phyloP scores from a whole-genome alignment of 2,797 vertebrate species.

The Spea hammondii region DNA sequence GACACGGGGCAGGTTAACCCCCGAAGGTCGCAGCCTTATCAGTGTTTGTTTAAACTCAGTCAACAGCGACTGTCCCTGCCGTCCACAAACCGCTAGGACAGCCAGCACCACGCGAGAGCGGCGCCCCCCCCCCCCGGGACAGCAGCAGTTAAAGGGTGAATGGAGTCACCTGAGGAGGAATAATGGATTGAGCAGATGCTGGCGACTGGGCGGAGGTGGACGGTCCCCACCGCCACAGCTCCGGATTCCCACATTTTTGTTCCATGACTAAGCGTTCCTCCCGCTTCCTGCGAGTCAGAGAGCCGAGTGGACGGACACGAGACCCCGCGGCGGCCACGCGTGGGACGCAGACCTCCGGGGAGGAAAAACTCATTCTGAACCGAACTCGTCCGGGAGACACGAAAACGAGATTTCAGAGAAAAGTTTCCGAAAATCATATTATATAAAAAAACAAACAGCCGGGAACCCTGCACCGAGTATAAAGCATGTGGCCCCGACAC shows the following conservation, averaged over 20 bases:
- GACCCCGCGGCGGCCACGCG: too few species aligned
- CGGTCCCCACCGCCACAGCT: not conserved
- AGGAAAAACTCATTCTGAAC: not conserved
- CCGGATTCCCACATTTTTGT: slow-evolving; percentile 23
- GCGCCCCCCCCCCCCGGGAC: not conserved
- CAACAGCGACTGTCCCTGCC: not conserved
- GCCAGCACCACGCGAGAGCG: too few species aligned
- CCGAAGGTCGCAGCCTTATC: not conserved
- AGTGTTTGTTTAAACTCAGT: not conserved
- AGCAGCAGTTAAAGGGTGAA: slow-evolving; percentile 2
- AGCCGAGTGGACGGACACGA: not conserved
- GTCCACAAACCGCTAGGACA: too few species aligned
- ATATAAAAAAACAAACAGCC: too few species aligned
- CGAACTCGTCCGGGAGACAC: not conserved
- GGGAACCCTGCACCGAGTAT: too few species aligned
- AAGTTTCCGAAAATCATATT: not conserved
- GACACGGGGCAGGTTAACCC: not conserved
- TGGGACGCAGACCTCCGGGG: not conserved
- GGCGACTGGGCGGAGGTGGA: slow-evolving; percentile 12
- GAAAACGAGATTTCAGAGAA: not conserved
- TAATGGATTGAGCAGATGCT: slow-evolving; percentile 23
- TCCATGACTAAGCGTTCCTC: slow-evolving; percentile 20
- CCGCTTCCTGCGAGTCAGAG: slow-evolving; percentile 2
- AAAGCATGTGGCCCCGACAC: too few species aligned
- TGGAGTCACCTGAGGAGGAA: not conserved